Evolutionary conservation across 2,797 vertebrate genomes (phyloP).

Genomic region (Ceryle rudis): DNA sequence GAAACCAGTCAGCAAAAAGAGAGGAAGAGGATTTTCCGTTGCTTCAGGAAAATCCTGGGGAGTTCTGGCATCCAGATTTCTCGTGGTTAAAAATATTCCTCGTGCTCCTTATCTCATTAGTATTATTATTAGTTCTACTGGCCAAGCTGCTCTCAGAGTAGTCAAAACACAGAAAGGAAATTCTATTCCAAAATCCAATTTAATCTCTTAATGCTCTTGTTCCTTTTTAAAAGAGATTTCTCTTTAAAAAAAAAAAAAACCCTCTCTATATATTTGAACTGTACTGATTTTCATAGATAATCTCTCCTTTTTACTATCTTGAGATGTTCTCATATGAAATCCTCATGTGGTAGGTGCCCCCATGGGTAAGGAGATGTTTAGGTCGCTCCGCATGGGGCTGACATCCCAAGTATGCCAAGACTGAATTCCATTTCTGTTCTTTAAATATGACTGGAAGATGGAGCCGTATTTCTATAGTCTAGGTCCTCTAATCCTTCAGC

Average conservation of each 20-base stretch:
- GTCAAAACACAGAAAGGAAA: neutral
- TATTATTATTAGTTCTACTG: neutral
- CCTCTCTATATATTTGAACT: neutral
- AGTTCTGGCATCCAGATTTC: neutral
- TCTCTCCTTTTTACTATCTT: no score
- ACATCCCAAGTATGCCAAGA: neutral
- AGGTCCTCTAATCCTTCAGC: neutral
- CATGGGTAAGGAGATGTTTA: neutral
- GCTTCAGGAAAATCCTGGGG: neutral
- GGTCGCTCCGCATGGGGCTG: neutral
- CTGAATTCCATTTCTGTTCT: neutral
- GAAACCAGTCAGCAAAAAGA: conserved; percentile 6
- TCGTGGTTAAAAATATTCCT: neutral
- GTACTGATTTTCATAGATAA: neutral
- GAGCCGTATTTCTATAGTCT: neutral
- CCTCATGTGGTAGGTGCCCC: neutral
- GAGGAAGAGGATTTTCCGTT: neutral
- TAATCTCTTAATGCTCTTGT: neutral
- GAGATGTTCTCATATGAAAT: neutral
- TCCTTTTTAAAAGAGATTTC: neutral
- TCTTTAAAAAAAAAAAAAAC: no score
- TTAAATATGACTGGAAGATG: neutral
- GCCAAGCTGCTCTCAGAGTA: neutral
- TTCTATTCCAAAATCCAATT: neutral
- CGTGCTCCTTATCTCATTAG: neutral